Evolutionary conservation across 2,797 vertebrate species (phyloP).

Genomic region (Gadopsis bispinosus): DNA sequence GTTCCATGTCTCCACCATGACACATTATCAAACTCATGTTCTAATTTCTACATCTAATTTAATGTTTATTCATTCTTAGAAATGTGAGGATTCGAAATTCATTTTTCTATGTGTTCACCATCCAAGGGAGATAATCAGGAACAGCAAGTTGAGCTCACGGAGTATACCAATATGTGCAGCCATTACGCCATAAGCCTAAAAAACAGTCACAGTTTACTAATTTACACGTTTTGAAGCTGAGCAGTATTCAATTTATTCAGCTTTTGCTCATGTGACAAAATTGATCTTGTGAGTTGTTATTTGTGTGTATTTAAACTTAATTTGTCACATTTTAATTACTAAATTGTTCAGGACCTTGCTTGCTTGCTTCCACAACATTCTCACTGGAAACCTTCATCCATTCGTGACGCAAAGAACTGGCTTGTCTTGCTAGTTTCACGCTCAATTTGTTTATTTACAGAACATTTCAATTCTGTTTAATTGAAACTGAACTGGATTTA

Average conservation of each 20-base stretch:
- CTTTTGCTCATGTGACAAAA: not conserved
- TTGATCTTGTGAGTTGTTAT: not conserved
- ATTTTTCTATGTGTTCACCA: not conserved
- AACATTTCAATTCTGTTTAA: not conserved
- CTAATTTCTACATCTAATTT: not conserved
- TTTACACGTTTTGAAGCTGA: conserved; percentile 2
- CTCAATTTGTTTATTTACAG: not conserved
- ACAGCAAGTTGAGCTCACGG: not conserved
- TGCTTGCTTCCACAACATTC: too few species aligned
- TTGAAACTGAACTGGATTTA: conserved; percentile 23
- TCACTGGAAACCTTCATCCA: too few species aligned
- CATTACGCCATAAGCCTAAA: conserved; percentile 1
- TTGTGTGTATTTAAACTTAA: not conserved
- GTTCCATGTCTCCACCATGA: not conserved
- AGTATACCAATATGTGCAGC: too few species aligned
- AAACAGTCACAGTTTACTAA: not conserved
- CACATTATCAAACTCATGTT: not conserved
- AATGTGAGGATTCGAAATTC: not conserved
- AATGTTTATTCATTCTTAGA: not conserved
- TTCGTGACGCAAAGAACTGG: too few species aligned
- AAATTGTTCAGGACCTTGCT: not conserved
- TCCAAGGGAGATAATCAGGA: not conserved
- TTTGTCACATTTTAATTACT: conserved; percentile 4
- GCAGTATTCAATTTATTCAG: not conserved
- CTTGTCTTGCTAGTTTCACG: not conserved